Evolutionary conservation across 2,113 vertebrate species (phyloP).

Genomic region (Rhinolophus sinicus): DNA sequence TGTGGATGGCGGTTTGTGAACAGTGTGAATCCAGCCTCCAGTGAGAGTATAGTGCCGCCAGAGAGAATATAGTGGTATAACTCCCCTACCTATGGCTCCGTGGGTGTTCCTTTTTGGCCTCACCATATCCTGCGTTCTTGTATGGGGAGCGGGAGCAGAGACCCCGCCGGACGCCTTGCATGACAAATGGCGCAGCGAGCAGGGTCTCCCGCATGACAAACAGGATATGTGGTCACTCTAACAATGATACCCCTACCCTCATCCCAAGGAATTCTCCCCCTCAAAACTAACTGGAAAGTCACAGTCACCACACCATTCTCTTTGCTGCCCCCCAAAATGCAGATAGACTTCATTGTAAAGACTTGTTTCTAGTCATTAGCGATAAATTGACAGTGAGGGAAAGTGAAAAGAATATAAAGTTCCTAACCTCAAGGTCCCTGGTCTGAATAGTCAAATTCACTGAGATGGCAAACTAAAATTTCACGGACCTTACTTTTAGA

Average conservation of each 20-base stretch:
- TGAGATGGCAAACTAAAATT: slow-evolving; percentile 16
- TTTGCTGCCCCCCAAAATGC: not conserved
- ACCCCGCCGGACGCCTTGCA: no score
- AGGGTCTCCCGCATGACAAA: no score
- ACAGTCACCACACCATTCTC: not conserved
- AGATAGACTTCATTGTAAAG: not conserved
- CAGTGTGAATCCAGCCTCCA: no score
- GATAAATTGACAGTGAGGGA: not conserved
- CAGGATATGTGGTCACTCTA: not conserved
- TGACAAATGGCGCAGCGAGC: no score
- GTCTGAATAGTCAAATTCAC: slow-evolving; percentile 6
- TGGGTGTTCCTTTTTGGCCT: no score
- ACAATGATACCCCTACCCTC: not conserved
- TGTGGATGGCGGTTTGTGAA: no score
- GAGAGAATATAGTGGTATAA: no score
- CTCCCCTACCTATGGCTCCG: no score
- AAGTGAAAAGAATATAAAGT: slow-evolving; percentile 2
- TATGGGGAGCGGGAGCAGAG: no score
- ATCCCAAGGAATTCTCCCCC: not conserved
- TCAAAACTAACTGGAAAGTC: not conserved
- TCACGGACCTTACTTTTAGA: slow-evolving; percentile 11
- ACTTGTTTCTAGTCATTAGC: not conserved
- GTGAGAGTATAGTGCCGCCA: no score
- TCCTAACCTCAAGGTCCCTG: not conserved
- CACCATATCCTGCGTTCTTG: no score